Conservation (phyloP, 2,113 vertebrate genomes). For the Rallus limicola region DNA sequence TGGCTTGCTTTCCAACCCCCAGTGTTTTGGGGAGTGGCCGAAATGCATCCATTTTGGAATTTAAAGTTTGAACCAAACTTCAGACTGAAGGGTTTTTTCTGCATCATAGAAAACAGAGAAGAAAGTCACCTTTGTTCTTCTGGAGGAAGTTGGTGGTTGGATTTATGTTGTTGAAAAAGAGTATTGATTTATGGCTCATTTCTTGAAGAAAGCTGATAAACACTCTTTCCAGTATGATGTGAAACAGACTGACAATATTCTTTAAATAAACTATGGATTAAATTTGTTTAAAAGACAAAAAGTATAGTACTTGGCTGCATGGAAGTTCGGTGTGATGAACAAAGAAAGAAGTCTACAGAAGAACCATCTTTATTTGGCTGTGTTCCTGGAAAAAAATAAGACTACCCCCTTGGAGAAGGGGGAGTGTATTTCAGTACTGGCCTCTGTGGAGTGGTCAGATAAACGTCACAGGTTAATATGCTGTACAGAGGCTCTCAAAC, state of each 20-base stretch:
- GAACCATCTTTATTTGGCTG: not conserved
- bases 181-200: not conserved
- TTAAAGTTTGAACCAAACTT: not conserved
- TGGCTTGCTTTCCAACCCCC: not conserved
- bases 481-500: not conserved
- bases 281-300: not conserved
- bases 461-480: not conserved
- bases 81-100: not conserved
- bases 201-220: not conserved
- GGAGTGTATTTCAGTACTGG: not conserved
- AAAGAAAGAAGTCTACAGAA: not conserved
- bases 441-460: not conserved
- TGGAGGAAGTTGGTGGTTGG: not conserved
- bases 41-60: not conserved
- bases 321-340: not conserved
- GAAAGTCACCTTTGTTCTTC: not conserved
- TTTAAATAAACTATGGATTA: not conserved
- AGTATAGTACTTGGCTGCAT: not conserved
- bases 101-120: not conserved
- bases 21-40: not conserved
- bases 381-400: not conserved
- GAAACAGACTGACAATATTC: not conserved
- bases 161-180: not conserved
- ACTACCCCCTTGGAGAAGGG: not conserved
- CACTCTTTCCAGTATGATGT: not conserved